Conservation (phyloP, 1,140 invertebrate genomes). For the Planococcus citri region DNA sequence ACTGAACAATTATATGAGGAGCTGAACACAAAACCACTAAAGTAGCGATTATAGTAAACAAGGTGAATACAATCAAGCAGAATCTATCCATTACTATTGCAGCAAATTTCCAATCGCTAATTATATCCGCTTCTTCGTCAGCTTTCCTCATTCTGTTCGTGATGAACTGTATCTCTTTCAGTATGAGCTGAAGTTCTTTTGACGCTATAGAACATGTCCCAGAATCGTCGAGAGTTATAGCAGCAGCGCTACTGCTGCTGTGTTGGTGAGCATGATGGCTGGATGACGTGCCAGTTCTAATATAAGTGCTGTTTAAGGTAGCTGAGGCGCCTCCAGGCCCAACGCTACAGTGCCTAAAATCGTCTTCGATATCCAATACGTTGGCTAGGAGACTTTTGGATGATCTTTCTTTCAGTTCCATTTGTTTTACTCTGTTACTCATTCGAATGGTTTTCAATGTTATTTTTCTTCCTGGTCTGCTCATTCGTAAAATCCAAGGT, state of each 20-base stretch:
- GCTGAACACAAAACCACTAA: conserved; percentile 84
- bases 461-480: conserved; percentile 85
- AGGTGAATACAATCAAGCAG: conserved; percentile 91
- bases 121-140: conserved; percentile 79
- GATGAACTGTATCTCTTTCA: conserved; percentile 88
- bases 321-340: not conserved
- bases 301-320: not conserved
- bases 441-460: conserved; percentile 78
- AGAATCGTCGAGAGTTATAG: conserved; percentile 36
- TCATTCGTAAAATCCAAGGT: conserved; percentile 88
- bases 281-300: conserved; percentile 31
- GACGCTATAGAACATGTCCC: conserved; percentile 34
- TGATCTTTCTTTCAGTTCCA: conserved; percentile 81
- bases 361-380: conserved; percentile 65
- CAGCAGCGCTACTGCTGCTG: conserved; percentile 32
- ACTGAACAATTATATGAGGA: conserved; percentile 90
- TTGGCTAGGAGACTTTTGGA: conserved; percentile 88
- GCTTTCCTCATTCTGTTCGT: conserved; percentile 78
- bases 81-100: conserved; percentile 98
- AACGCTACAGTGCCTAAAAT: conserved; percentile 33
- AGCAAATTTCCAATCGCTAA: conserved; percentile 98
- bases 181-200: conserved; percentile 65
- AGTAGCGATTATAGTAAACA: conserved; percentile 92
- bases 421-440: conserved; percentile 75
- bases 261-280: conserved; percentile 45